Percentiles rank a stretch among this genome's conserved stretches.
These are phyloP conservation scores for Pleuronectes platessa DNA, from an alignment of 2,113 vertebrate species.

Conservation along the genomic window DNA sequence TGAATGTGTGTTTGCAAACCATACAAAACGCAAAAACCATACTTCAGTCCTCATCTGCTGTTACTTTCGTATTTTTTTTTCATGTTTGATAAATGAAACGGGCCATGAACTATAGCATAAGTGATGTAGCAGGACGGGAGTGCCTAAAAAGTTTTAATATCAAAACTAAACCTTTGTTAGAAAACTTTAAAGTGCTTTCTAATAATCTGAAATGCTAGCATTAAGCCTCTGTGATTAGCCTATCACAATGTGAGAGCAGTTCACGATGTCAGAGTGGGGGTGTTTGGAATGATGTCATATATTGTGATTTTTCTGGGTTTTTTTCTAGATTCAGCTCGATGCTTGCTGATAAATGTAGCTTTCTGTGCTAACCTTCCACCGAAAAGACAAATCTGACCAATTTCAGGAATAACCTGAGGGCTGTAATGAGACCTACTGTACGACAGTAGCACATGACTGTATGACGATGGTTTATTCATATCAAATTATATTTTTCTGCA, in stretches of 20 bases:
- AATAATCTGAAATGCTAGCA: slow-evolving; percentile 40
- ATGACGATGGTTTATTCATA: slow-evolving; percentile 18
- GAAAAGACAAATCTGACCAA: slow-evolving; percentile 31
- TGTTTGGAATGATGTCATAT: slow-evolving; percentile 62
- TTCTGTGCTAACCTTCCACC: slow-evolving; percentile 35
- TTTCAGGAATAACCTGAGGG: slow-evolving; percentile 33
- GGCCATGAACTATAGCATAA: slow-evolving; percentile 50
- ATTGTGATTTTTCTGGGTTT: slow-evolving; percentile 9
- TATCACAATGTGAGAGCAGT: neutral
- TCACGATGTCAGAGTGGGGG: slow-evolving; percentile 58
- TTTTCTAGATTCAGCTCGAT: slow-evolving; percentile 44
- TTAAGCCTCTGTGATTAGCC: slow-evolving; percentile 42
- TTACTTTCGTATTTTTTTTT: slow-evolving; percentile 40
- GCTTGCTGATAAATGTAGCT: slow-evolving; percentile 35
- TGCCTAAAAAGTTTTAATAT: slow-evolving; percentile 61
- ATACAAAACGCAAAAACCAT: slow-evolving; percentile 44
- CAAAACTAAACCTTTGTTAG: slow-evolving; percentile 48
- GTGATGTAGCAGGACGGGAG: slow-evolving; percentile 62
- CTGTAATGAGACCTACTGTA: slow-evolving; percentile 55
- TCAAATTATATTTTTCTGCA: slow-evolving; percentile 35
- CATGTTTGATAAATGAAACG: slow-evolving; percentile 36
- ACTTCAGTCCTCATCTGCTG: slow-evolving; percentile 45
- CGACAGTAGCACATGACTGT: slow-evolving; percentile 58
- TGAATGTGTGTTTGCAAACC: slow-evolving; percentile 74
- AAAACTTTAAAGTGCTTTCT: slow-evolving; percentile 59